Percentiles rank a stretch among this genome's conserved stretches.
These are phyloP conservation scores for Cordilura impudica DNA, from an alignment of 2,888 invertebrate species.

Conservation along the genomic window DNA sequence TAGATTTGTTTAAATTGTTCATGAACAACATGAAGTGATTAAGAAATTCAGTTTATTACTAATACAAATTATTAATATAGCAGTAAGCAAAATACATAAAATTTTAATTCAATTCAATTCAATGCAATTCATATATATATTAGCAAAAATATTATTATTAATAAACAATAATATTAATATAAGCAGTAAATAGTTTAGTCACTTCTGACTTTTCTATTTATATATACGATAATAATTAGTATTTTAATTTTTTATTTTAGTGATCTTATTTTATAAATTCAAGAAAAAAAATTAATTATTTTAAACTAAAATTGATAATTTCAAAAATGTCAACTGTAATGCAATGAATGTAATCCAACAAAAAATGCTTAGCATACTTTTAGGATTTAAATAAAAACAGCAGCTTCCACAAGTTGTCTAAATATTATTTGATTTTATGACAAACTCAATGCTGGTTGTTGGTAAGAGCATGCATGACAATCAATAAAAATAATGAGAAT, in stretches of 20 bases:
- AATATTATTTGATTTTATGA: not conserved
- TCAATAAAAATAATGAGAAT: not conserved
- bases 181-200: too few relatives aligned
- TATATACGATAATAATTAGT: not conserved
- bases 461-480: not conserved
- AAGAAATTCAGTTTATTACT: slow-evolving; percentile 5
- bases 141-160: slow-evolving; percentile 20
- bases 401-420: not conserved
- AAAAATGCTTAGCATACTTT: slow-evolving; percentile 1
- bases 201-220: too few relatives aligned
- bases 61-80: too few relatives aligned
- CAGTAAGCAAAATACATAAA: too few relatives aligned
- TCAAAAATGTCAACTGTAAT: too few relatives aligned
- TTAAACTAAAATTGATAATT: too few relatives aligned
- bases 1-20: slow-evolving; percentile 16
- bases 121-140: too few relatives aligned
- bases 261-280: too few relatives aligned
- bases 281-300: too few relatives aligned
- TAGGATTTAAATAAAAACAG: not conserved
- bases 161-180: too few relatives aligned
- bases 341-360: too few relatives aligned
- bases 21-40: slow-evolving; percentile 32
- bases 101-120: slow-evolving; percentile 21
- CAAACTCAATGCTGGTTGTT: not conserved
- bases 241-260: too few relatives aligned